Evolutionary conservation across 2,888 invertebrate genomes (phyloP).

Genomic region (Conchocele bisecta): DNA sequence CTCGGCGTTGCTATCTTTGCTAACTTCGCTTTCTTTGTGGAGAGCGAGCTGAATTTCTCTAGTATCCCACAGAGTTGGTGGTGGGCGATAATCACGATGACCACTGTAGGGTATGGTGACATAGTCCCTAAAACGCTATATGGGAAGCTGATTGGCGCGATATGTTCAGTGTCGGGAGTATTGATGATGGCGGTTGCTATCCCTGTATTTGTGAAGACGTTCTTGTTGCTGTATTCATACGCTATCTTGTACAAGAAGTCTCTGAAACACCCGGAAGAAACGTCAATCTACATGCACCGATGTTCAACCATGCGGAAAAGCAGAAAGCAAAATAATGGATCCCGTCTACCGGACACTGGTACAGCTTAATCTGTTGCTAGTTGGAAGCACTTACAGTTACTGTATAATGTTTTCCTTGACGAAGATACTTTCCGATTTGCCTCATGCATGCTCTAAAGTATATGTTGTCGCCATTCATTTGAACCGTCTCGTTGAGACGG

Average conservation of each 20-base stretch:
- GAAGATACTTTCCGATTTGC: no score
- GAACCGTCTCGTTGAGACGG: no score
- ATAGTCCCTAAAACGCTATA: conserved; percentile 53
- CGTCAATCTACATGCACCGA: conserved; percentile 47
- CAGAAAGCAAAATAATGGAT: no score
- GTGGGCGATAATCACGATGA: conserved; percentile 62
- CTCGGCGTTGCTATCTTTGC: conserved; percentile 59
- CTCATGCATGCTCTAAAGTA: no score
- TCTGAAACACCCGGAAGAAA: conserved; percentile 42
- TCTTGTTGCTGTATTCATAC: conserved; percentile 57
- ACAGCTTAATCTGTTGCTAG: no score
- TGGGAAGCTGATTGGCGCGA: conserved; percentile 52
- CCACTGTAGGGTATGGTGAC: conserved; percentile 66
- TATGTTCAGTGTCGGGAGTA: conserved; percentile 60
- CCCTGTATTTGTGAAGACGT: conserved; percentile 63
- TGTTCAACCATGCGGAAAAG: no score
- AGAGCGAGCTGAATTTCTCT: conserved; percentile 45
- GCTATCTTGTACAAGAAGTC: conserved; percentile 60
- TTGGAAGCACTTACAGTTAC: no score
- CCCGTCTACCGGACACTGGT: no score
- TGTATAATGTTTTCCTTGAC: no score
- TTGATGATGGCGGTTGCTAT: conserved; percentile 59
- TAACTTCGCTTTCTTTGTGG: conserved; percentile 62
- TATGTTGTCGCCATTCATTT: no score
- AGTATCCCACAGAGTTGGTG: conserved; percentile 63